Conservation (phyloP, 2,797 vertebrate species). For the Neostethus bicornis region DNA sequence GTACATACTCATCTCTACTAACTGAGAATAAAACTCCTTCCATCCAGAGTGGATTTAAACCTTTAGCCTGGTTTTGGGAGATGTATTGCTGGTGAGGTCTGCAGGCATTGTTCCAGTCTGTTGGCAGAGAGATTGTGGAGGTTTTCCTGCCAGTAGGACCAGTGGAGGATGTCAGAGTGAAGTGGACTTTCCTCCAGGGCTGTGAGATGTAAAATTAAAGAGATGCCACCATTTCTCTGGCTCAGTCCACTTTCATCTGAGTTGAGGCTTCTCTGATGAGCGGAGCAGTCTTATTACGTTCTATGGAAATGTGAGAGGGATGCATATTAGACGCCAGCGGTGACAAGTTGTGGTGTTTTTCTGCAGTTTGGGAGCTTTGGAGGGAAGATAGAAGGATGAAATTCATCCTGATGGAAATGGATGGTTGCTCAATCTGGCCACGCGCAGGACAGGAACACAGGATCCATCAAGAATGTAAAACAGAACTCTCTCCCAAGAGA, state of each 20-base stretch:
- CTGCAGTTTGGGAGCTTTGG: no score
- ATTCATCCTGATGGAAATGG: no score
- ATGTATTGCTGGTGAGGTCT: slow-evolving; percentile 30
- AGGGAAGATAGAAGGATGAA: no score
- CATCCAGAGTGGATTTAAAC: no score
- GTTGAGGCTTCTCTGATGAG: slow-evolving; percentile 55
- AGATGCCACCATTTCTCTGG: slow-evolving; percentile 55
- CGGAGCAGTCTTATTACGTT: slow-evolving; percentile 64
- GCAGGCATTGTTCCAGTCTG: slow-evolving; percentile 56
- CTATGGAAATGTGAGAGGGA: slow-evolving; percentile 47
- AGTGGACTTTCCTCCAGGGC: slow-evolving; percentile 34
- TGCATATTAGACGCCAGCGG: slow-evolving; percentile 62
- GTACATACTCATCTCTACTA: no score
- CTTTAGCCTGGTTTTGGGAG: no score
- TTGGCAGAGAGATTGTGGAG: slow-evolving; percentile 38
- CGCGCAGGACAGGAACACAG: no score
- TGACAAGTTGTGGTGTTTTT: slow-evolving; percentile 35
- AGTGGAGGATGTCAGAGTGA: slow-evolving; percentile 46
- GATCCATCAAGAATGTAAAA: no score
- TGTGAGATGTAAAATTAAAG: slow-evolving; percentile 56
- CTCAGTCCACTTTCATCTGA: slow-evolving; percentile 61
- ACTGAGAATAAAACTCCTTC: no score
- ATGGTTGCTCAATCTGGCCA: no score
- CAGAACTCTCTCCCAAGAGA: no score
- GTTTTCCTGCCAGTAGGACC: slow-evolving; percentile 46